Conservation (phyloP, 2,797 vertebrate species). For the Labroides dimidiatus region DNA sequence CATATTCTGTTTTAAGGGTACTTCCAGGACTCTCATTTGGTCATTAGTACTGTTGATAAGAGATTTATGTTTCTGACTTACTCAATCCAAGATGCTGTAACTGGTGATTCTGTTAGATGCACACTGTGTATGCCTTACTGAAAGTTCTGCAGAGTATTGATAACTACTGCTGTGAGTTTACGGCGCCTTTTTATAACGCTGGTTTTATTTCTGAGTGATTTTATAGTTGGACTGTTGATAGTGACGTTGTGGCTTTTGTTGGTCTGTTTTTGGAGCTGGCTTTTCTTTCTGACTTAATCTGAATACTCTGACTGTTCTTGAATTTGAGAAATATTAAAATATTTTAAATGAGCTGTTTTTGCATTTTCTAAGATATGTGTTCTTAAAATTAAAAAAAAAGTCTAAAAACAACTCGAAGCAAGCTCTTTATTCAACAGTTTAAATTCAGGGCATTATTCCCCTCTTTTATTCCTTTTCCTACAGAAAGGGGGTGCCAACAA, state of each 20-base stretch:
- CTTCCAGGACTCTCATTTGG: constrained; percentile 2
- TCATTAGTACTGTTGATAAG: constrained; percentile 22
- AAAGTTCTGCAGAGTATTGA: constrained; percentile 7
- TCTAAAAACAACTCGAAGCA: no score
- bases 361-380: no score
- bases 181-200: neutral
- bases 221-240: constrained; percentile 1
- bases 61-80: constrained; percentile 10
- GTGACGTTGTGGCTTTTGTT: constrained; percentile 22
- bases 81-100: constrained; percentile 74
- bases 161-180: constrained; percentile 30
- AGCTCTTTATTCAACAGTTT: no score
- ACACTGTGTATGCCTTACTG: constrained; percentile 27
- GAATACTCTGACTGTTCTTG: constrained; percentile 19
- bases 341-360: constrained; percentile 20
- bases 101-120: constrained; percentile 14
- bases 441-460: no score
- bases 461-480: rapidly evolving
- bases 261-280: constrained; percentile 15
- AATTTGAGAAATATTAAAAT: constrained; percentile 55
- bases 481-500: neutral
- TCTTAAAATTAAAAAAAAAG: no score
- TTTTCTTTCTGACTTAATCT: constrained; percentile 42
- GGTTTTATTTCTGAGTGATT: constrained; percentile 12
- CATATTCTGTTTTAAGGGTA: neutral